These are phyloP conservation scores for Galeopterus variegatus DNA, from an alignment of 2,113 vertebrate species.

Conservation along the genomic window DNA sequence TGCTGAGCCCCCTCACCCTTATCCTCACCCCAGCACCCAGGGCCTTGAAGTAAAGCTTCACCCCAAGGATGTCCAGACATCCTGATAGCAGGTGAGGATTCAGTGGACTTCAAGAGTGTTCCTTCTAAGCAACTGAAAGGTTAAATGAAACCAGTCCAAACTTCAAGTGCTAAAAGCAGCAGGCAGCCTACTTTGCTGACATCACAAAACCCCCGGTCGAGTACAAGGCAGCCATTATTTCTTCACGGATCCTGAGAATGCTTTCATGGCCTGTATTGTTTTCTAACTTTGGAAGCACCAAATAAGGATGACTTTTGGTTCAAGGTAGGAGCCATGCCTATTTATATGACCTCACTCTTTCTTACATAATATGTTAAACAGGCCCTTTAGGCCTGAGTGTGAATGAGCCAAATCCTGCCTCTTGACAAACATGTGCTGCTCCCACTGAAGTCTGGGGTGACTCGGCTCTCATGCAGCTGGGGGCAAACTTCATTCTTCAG, in stretches of 20 bases:
- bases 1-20: not conserved
- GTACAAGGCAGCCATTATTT: not conserved
- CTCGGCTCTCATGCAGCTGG: not conserved
- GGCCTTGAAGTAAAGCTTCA: not conserved
- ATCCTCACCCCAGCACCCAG: not conserved
- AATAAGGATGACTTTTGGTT: constrained; percentile 71
- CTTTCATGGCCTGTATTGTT: constrained; percentile 26
- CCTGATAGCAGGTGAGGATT: not conserved
- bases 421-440: constrained; percentile 9
- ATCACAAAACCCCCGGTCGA: not conserved
- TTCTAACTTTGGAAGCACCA: constrained; percentile 72
- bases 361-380: constrained; percentile 70
- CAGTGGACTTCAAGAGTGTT: not conserved
- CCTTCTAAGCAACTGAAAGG: not conserved
- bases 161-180: constrained; percentile 39
- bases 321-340: constrained; percentile 52
- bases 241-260: not conserved
- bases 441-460: not conserved
- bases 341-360: constrained; percentile 64
- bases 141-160: constrained; percentile 44
- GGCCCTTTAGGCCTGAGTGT: not conserved
- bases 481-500: not conserved
- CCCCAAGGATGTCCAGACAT: not conserved
- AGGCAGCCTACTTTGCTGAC: not conserved
- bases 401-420: constrained; percentile 47